Percentiles rank a stretch among this genome's conserved stretches.
These are phyloP conservation scores for Gallinago stenura DNA, from an alignment of 2,797 vertebrate species.

Conservation along the genomic window DNA sequence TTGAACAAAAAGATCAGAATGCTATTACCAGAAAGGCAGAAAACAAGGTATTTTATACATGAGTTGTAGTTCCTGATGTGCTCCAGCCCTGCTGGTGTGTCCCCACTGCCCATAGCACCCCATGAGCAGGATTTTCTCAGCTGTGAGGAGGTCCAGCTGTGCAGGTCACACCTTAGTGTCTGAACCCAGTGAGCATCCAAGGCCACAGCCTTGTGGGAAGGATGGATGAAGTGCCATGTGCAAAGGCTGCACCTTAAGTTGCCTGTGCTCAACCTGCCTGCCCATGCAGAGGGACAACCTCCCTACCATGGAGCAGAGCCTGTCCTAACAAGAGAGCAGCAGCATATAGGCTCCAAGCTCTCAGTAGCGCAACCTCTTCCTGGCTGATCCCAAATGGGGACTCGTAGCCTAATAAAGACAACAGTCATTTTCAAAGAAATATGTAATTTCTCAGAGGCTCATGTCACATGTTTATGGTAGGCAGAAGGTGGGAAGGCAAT, in stretches of 20 bases:
- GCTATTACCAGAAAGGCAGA: background rate
- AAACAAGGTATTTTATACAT: background rate
- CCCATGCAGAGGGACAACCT: fast-evolving
- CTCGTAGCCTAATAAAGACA: background rate
- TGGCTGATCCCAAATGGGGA: background rate
- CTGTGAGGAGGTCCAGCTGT: background rate
- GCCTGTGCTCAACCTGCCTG: background rate
- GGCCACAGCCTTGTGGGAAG: fast-evolving
- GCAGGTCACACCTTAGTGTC: background rate
- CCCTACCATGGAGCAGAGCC: background rate
- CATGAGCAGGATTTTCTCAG: background rate
- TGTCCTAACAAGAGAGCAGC: background rate
- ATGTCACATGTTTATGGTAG: background rate
- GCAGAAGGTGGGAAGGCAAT: background rate
- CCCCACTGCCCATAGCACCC: background rate
- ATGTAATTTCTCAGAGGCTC: background rate
- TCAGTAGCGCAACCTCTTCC: background rate
- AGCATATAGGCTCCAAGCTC: background rate
- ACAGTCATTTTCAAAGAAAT: background rate
- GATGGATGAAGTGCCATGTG: background rate
- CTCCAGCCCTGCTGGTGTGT: background rate
- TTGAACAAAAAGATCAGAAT: background rate
- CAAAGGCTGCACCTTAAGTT: background rate
- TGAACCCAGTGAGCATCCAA: background rate
- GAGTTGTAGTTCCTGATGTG: background rate